Evolutionary conservation across 2,113 vertebrate species (phyloP).

Genomic region (Furnarius figulus): DNA sequence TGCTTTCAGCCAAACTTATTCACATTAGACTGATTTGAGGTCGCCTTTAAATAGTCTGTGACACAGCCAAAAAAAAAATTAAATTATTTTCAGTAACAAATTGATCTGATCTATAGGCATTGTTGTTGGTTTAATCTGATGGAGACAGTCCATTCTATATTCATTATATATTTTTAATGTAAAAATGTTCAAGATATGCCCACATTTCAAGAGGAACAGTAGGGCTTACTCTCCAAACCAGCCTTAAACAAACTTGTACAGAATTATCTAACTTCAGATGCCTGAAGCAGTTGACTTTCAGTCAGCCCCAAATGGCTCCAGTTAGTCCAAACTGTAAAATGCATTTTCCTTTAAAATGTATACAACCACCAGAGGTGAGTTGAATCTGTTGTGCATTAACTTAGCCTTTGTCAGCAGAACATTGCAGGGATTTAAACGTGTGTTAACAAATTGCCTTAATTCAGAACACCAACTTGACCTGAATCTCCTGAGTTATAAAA

Average conservation of each 20-base stretch:
- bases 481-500: conserved; percentile 2
- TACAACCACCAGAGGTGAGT: background rate
- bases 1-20: background rate
- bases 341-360: background rate
- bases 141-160: background rate
- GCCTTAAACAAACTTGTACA: background rate
- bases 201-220: background rate
- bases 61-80: background rate
- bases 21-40: background rate
- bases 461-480: background rate
- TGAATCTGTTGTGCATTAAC: background rate
- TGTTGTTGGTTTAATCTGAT: background rate
- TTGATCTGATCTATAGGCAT: background rate
- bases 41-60: background rate
- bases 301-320: background rate
- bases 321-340: background rate
- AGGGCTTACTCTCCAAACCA: background rate
- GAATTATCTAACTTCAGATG: background rate
- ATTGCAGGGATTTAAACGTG: background rate
- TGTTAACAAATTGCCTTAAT: conserved; percentile 32
- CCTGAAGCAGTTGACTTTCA: background rate
- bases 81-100: background rate
- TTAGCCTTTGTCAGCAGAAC: conserved; percentile 20
- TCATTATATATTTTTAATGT: background rate
- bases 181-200: background rate